Evolutionary conservation across 2,888 invertebrate species (phyloP).

Genomic region (Standfussiana lucernea): DNA sequence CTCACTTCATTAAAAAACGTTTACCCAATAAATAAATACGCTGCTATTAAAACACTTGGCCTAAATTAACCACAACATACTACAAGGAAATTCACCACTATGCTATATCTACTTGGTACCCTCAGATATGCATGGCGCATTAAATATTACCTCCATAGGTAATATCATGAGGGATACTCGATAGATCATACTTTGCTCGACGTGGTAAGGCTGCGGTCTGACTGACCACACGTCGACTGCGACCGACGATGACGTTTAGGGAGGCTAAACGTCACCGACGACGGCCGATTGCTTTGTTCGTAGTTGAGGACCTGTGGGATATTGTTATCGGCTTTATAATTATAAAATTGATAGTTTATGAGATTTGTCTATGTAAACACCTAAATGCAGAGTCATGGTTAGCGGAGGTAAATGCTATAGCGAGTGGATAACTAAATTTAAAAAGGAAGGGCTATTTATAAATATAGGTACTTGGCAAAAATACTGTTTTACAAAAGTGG

Average conservation of each 20-base stretch:
- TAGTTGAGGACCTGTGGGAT: neutral
- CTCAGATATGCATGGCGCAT: slow-evolving; percentile 49
- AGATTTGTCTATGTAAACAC: neutral
- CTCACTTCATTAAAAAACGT: neutral
- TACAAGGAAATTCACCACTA: neutral
- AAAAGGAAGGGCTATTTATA: neutral
- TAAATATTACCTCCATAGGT: slow-evolving; percentile 42
- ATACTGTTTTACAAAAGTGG: too few relatives aligned
- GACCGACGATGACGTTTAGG: neutral
- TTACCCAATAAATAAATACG: neutral
- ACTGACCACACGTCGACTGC: neutral
- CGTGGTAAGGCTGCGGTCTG: slow-evolving; percentile 28
- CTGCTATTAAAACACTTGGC: neutral
- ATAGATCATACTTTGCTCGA: slow-evolving; percentile 48
- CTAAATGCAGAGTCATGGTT: neutral
- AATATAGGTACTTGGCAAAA: neutral
- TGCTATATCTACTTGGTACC: neutral
- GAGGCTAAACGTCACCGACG: too few relatives aligned
- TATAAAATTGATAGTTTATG: neutral
- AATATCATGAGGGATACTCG: slow-evolving; percentile 48
- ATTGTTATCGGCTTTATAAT: neutral
- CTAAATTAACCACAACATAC: neutral
- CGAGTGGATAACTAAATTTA: neutral
- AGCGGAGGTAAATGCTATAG: neutral
- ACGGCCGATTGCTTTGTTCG: neutral